A percentile compares a stretch with the other conserved stretches of the same genome.
Evolutionary conservation across 1,140 invertebrate species (phyloP).

Genomic region (Heliconius himera): DNA sequence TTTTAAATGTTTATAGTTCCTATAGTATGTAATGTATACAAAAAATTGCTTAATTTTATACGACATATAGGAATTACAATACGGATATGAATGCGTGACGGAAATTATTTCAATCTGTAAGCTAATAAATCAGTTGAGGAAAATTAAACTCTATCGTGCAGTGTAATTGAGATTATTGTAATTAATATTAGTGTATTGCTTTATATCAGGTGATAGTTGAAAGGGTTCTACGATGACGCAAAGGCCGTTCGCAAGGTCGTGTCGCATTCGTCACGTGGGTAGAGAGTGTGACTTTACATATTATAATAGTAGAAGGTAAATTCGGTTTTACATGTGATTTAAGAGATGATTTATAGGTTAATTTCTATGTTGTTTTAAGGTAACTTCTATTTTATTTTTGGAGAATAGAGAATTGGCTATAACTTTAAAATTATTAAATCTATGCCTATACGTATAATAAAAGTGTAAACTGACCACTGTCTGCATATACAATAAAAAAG

Average conservation of each 20-base stretch:
- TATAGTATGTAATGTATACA: background rate
- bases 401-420: no score
- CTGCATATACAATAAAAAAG: no score
- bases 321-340: background rate
- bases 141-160: conserved; percentile 6
- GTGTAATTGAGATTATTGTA: conserved; percentile 15
- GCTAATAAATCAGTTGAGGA: background rate
- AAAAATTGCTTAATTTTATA: background rate
- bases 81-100: conserved; percentile 26
- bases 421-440: no score
- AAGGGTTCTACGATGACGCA: conserved; percentile 56
- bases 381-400: background rate
- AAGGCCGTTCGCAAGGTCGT: conserved; percentile 65
- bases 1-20: no score
- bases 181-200: conserved; percentile 31
- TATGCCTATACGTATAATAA: no score
- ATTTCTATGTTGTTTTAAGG: background rate
- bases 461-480: no score
- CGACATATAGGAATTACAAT: background rate
- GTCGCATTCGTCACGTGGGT: conserved; percentile 38
- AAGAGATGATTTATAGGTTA: background rate
- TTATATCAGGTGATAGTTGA: conserved; percentile 59
- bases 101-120: conserved; percentile 22
- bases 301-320: background rate
- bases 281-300: conserved; percentile 7